These are phyloP conservation scores for Baronia brevicornis DNA, from an alignment of 2,888 invertebrate genomes.

Conservation along the genomic window DNA sequence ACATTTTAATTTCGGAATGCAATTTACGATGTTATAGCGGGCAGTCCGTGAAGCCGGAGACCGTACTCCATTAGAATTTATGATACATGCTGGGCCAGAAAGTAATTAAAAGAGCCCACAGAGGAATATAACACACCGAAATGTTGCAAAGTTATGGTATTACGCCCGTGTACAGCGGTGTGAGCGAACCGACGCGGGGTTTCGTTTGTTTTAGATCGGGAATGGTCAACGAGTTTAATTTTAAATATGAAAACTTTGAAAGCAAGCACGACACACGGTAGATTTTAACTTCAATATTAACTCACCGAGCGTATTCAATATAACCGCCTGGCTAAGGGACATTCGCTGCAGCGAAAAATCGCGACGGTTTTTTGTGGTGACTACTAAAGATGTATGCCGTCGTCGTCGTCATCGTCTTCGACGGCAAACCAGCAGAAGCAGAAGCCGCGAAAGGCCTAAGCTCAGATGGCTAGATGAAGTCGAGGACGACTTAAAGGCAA, in stretches of 20 bases:
- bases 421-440: too few relatives aligned
- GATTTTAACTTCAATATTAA: not conserved
- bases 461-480: too few relatives aligned
- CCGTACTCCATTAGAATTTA: slow-evolving; percentile 65
- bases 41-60: slow-evolving; percentile 28
- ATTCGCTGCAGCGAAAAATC: too few relatives aligned
- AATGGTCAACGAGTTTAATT: slow-evolving; percentile 8
- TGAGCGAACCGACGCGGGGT: slow-evolving; percentile 33
- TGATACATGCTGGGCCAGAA: slow-evolving; percentile 57
- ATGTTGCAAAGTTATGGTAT: slow-evolving; percentile 39
- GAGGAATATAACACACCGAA: slow-evolving; percentile 51
- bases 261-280: not conserved
- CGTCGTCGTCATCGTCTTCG: too few relatives aligned
- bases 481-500: too few relatives aligned
- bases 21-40: slow-evolving; percentile 38
- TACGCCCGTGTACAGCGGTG: slow-evolving; percentile 25
- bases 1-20: slow-evolving; percentile 56
- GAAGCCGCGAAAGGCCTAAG: too few relatives aligned
- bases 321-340: too few relatives aligned
- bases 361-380: too few relatives aligned
- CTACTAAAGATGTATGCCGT: too few relatives aligned
- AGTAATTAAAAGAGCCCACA: slow-evolving; percentile 66
- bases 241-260: slow-evolving; percentile 2
- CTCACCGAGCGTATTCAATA: too few relatives aligned
- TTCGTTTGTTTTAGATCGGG: slow-evolving; percentile 29